Base-by-base conservation (phyloP, 2,888 invertebrate genomes). In the Cotesia congregata region DNA sequence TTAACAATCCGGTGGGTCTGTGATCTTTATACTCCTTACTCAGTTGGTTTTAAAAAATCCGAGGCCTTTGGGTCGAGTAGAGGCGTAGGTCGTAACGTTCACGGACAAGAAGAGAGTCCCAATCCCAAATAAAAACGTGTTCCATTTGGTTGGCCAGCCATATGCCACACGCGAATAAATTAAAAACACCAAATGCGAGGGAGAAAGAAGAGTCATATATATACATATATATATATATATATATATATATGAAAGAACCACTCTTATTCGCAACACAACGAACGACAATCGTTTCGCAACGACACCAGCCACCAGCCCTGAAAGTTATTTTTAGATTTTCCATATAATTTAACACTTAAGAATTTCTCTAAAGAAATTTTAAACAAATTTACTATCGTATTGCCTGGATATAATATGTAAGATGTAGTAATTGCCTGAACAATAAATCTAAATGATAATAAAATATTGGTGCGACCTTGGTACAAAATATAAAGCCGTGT, bases 261-360 rank as follows among this genome's bases (percentile, higher is more conserved):
- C 15, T n/a, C 61, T 62, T 61, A 5, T 73, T 30, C 64, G 64
- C 67, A 71, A 71, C 64, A 40, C 67, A 71, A 71, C 60, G 71
- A 15, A 38, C n/a, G 40, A 59, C 67, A 62, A 68, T 64, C 9
- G 40, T 77, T 77, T 77, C 72, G 72, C 76, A 77, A 77, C 62
- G n/a, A 30, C 30, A 30, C 30, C 30, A 15, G n/a, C 65, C 9
- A 59, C 72, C 6, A 67, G 41, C 9, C 39, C 40, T 61, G 41
- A 67, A 40, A 20, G 59, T 38, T 71, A 77, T 77, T 77, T 77
- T 74, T 77, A 74, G 77, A 74, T 71, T 70, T 77, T 74, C 71
- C 77, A 62, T 67, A 67, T 72, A 77, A 74, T 59, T 73, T 67
- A 65, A 67, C 41, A 59, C 15, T 7, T 50, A 7, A 50, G 7